A percentile compares a stretch with the other conserved stretches of the same genome.
Evolutionary conservation across 2,797 vertebrate genomes (phyloP).

Genomic region (Dryobates pubescens): DNA sequence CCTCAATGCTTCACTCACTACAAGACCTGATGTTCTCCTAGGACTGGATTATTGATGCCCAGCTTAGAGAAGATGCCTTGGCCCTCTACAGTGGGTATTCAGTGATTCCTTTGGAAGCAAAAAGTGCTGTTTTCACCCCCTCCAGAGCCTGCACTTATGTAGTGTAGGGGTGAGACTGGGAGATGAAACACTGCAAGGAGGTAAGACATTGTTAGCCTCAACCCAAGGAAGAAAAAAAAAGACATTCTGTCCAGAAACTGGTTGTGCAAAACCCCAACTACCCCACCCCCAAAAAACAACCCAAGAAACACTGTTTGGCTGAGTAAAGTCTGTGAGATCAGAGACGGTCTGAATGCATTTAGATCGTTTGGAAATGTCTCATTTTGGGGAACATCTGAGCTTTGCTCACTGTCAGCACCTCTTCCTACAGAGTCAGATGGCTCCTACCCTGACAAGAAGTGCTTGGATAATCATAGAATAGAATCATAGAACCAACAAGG

Average conservation of each 20-base stretch:
- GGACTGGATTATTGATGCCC: not conserved
- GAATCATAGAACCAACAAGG: too few species aligned
- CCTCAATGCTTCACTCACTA: not conserved
- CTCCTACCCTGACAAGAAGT: not conserved
- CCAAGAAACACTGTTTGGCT: not conserved
- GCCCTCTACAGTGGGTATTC: not conserved
- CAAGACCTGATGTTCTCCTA: not conserved
- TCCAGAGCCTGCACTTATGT: not conserved
- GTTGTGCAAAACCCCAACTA: not conserved
- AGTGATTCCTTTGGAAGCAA: not conserved
- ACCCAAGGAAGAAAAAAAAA: not conserved
- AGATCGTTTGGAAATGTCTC: not conserved
- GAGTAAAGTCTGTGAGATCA: not conserved
- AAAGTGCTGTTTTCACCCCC: not conserved
- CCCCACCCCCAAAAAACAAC: not conserved
- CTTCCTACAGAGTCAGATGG: not conserved
- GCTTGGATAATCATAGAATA: not conserved
- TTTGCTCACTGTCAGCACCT: not conserved
- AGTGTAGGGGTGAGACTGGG: not conserved
- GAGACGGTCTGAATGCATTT: not conserved
- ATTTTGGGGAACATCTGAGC: not conserved
- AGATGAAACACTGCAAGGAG: not conserved
- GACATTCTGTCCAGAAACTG: not conserved
- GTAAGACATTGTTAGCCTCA: not conserved
- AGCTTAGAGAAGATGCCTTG: not conserved